Percentiles rank a stretch among this genome's conserved stretches.
phyloP scores from a whole-genome alignment of 2,888 invertebrate genomes.

The Orthonevra nobilis region DNA sequence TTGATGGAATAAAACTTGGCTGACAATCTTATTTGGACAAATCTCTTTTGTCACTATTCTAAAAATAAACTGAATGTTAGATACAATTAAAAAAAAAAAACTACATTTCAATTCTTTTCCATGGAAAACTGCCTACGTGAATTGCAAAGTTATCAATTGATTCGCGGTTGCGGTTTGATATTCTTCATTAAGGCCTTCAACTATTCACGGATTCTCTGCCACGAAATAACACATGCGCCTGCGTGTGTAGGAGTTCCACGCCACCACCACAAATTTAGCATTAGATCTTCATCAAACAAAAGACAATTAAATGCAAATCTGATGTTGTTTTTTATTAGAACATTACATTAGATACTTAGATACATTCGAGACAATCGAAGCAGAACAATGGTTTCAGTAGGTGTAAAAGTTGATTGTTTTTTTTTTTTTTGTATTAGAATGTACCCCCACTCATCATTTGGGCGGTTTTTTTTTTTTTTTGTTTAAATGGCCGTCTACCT shows the following conservation, averaged over 20 bases:
- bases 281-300: constrained; percentile 59
- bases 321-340: constrained; percentile 22
- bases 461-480: constrained; percentile 40
- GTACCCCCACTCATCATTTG: constrained; percentile 56
- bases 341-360: constrained; percentile 20
- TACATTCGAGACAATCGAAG: constrained; percentile 4
- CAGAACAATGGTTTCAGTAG: constrained; percentile 32
- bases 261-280: constrained; percentile 54
- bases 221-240: constrained; percentile 7
- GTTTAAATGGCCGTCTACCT: constrained; percentile 61
- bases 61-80: constrained; percentile 36
- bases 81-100: constrained; percentile 16
- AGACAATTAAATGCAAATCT: constrained; percentile 64
- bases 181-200: constrained; percentile 47
- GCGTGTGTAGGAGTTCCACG: constrained; percentile 52
- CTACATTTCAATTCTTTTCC: constrained; percentile 18
- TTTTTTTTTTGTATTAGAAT: constrained; percentile 56
- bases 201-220: constrained; percentile 4
- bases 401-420: constrained; percentile 63
- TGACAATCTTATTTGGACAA: constrained; percentile 39
- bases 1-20: constrained; percentile 12
- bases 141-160: constrained; percentile 54
- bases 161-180: constrained; percentile 28
- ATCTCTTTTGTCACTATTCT: constrained; percentile 30
- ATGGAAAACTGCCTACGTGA: constrained; percentile 46